These are phyloP conservation scores for Dolichotis patagonum DNA, from an alignment of 2,113 vertebrate species.

Conservation along the genomic window DNA sequence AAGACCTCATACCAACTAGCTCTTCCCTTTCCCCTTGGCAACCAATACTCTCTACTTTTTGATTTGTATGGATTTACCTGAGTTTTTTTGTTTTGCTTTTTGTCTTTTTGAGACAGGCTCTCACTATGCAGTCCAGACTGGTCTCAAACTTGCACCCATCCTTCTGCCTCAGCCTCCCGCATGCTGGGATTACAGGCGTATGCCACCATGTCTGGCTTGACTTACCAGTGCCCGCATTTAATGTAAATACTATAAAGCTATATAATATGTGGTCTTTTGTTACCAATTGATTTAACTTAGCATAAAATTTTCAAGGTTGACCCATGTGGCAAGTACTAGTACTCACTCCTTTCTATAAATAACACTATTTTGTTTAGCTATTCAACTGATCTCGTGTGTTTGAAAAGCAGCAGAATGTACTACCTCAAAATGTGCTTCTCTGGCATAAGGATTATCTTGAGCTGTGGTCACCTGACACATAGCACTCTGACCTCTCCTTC, in stretches of 20 bases:
- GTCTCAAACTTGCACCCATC: no score
- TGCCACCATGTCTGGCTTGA: no score
- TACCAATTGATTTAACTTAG: background rate
- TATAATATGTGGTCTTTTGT: background rate
- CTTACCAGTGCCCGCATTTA: slow-evolving; percentile 9
- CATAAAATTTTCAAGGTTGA: slow-evolving; percentile 40
- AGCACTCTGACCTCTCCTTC: background rate
- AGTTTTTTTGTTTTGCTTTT: no score
- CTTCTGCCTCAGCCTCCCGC: no score
- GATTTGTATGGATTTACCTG: background rate
- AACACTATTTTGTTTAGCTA: background rate
- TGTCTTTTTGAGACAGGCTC: no score
- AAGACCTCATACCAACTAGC: background rate
- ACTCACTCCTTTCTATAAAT: background rate
- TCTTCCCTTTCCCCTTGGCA: background rate
- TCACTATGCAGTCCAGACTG: no score
- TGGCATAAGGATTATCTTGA: background rate
- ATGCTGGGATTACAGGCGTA: no score
- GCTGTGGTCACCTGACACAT: background rate
- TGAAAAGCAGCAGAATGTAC: background rate
- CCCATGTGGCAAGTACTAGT: background rate
- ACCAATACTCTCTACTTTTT: background rate
- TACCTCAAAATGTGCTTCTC: background rate
- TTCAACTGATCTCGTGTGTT: background rate
- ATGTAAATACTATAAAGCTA: background rate